phyloP scores from a whole-genome alignment of 2,113 vertebrate species.

The Mustela nigripes region DNA sequence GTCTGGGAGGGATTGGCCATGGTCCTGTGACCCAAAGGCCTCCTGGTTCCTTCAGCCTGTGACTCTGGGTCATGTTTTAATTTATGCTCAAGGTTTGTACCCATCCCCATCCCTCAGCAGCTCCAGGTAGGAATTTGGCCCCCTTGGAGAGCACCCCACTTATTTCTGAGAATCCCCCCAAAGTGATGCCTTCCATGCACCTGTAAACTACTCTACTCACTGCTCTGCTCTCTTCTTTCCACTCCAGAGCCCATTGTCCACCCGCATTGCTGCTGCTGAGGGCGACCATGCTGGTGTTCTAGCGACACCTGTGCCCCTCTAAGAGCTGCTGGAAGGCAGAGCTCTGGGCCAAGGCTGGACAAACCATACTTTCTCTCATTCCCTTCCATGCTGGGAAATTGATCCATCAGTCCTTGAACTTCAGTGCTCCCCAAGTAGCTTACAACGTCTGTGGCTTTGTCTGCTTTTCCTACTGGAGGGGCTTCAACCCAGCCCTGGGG shows the following conservation, averaged over 20 bases:
- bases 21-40: neutral
- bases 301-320: neutral
- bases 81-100: neutral
- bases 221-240: neutral
- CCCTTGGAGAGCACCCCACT: neutral
- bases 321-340: neutral
- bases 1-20: neutral
- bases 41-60: neutral
- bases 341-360: neutral
- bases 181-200: neutral
- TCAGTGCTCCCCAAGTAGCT: neutral
- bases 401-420: neutral
- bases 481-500: neutral
- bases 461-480: neutral
- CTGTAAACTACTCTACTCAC: neutral
- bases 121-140: neutral
- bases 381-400: neutral
- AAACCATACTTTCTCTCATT: constrained; percentile 14
- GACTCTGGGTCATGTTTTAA: neutral
- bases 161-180: neutral
- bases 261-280: neutral
- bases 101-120: neutral
- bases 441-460: neutral
- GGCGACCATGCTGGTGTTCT: neutral
- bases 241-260: neutral